Conservation (phyloP, 2,113 vertebrate genomes). For the Engystomops pustulosus region DNA sequence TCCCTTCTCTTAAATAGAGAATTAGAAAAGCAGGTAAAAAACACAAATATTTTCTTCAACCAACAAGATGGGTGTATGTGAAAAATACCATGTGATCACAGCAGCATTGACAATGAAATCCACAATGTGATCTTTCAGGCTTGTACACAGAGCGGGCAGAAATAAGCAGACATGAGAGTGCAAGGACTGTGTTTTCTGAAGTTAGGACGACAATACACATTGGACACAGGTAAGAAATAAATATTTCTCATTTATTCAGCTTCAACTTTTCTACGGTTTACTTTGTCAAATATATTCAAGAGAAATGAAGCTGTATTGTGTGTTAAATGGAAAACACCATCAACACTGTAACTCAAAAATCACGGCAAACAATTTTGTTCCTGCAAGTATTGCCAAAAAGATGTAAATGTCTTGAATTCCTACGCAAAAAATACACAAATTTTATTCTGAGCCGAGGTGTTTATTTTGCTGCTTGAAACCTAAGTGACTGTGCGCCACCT, state of each 20-base stretch:
- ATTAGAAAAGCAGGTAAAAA: too few relatives aligned
- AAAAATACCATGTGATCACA: too few relatives aligned
- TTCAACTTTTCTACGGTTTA: not conserved
- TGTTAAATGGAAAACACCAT: not conserved
- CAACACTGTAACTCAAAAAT: not conserved
- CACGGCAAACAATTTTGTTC: not conserved
- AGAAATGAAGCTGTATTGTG: not conserved
- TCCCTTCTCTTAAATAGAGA: too few relatives aligned
- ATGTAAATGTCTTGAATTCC: slow-evolving; percentile 5
- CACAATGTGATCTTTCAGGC: too few relatives aligned
- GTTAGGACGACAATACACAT: not conserved
- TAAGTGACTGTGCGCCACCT: slow-evolving; percentile 82
- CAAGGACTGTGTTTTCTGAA: too few relatives aligned
- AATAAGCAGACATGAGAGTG: too few relatives aligned
- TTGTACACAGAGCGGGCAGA: too few relatives aligned
- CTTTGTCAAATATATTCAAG: not conserved
- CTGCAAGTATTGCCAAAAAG: slow-evolving; percentile 9
- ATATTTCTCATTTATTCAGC: slow-evolving; percentile 38
- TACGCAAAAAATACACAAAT: slow-evolving; percentile 67
- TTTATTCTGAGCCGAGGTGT: slow-evolving; percentile 84
- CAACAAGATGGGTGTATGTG: too few relatives aligned
- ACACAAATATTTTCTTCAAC: too few relatives aligned
- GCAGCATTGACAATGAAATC: too few relatives aligned
- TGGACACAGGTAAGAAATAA: slow-evolving; percentile 30
- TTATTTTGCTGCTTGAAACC: slow-evolving; percentile 88